Base-by-base conservation (phyloP, 2,113 vertebrate species). In the Siniperca knerii region DNA sequence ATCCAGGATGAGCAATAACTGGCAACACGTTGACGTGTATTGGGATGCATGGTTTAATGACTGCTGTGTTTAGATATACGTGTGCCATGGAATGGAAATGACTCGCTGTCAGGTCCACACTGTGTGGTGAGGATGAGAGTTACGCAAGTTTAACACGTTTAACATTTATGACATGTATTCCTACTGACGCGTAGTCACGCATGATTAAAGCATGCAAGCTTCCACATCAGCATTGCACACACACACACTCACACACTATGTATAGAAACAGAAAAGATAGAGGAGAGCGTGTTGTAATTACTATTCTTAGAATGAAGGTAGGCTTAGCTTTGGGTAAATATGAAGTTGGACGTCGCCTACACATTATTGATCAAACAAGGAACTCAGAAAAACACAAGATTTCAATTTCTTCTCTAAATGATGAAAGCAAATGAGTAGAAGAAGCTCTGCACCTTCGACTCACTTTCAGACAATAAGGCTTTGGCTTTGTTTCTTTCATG, bases 231-330 rank as follows among this genome's bases (percentile, higher is more conserved):
- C 21, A 8, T 75, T 12, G 46, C 48, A 75, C 52, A 75, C 25
- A 25, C 25, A 37, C 66, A 83, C 72, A 48, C 74, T 57, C 33
- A 55, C 65, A 79, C 78, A 74, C 35, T 13, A 18, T 52, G n/a
- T 60, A 21, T 15, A 82, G 61, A 50, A 74, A 69, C 46, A 61
- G 35, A 88, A 57, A 75, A 57, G 42, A 67, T 25, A 33, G 25
- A 37, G 37, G 29, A 10, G 23, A 71, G 37, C 68, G 82, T 79
- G 71, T 50, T 75, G 35, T 52, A 20, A 71, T 35, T 66, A 71
- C 61, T 90, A 81, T 87, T 90, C 52, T 89, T 83, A 81, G 80
- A 75, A 44, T 57, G 15, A 68, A 81, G 67, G 82, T 82, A 75
- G 52, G 85, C 65, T 85, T 75, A 71, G 82, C 58, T 54, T 58